Base-by-base conservation (phyloP, 2,113 vertebrate species). In the Petrocephalus microphthalmus region DNA sequence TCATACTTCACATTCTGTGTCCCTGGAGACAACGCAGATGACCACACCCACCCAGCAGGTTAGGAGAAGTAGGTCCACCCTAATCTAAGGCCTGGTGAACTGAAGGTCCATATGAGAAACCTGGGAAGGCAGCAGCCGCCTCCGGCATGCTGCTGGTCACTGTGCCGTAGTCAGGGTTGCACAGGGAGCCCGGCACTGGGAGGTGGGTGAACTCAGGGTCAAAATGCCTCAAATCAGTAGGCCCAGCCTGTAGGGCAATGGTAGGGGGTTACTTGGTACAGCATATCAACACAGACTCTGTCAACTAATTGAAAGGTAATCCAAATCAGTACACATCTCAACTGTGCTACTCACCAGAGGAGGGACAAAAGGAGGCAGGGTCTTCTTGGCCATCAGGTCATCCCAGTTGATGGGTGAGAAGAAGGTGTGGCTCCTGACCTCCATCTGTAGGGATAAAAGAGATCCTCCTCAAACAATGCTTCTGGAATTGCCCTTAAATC, bases 341-440 rank as follows among this genome's bases (percentile, higher is more conserved):
- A 4, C 13, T 49, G 10, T 37, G 82, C 52, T 22, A 93, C 96
- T 89, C 90, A 96, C 96, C 95, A 96, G 95, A 54, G 94, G 91
- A 49, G 96, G 96, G 29, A 95, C 52, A 47, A 95, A 96, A 0
- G 95, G 95, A 71, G 96, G 95, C 0, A 87, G 93, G 91, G 96
- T 94, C 90, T 95, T 96, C 92, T 95, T 95, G 86, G 92, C 93
- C 94, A 96, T 94, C 89, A 96, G 94, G 89, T 96, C 96, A 3
- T 96, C 95, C 96, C 96, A 96, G 92, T 95, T 95, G 87, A 96
- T 96, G 0, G 95, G 95, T 0, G 94, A 95, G 89, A 96, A 96
- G 93, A 96, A 96, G 53, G 92, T 91, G 60, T 96, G 96, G 84
- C 87, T 89, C 91, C 95, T 94, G 17, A 96, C 92, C 64, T 96